Conservation (phyloP, 2,888 invertebrate species). For the Ditula angustiorana region DNA sequence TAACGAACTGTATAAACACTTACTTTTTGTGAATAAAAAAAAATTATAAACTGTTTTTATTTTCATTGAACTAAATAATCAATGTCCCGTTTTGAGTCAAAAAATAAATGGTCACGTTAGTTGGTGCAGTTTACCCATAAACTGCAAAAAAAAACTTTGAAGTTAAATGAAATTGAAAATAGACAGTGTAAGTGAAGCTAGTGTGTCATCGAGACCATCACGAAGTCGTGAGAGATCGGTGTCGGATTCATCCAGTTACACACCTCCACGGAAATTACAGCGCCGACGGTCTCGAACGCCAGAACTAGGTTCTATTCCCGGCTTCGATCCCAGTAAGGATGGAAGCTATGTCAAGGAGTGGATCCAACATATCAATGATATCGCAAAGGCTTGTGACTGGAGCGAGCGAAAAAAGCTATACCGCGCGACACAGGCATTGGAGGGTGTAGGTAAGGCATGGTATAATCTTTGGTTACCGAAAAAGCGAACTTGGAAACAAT, state of each 20-base stretch:
- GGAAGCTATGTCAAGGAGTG: background rate
- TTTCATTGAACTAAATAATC: too few species aligned
- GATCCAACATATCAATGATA: background rate
- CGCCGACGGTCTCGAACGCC: background rate
- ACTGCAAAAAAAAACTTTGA: too few species aligned
- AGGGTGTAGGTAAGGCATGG: background rate
- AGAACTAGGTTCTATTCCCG: background rate
- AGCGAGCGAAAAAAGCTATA: background rate
- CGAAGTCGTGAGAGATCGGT: too few species aligned
- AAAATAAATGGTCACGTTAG: too few species aligned
- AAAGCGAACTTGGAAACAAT: background rate
- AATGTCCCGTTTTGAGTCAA: too few species aligned
- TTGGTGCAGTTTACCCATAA: too few species aligned
- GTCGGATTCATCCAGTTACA: background rate
- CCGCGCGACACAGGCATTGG: background rate
- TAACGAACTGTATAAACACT: too few species aligned
- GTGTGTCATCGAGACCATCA: too few species aligned
- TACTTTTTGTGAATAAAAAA: too few species aligned
- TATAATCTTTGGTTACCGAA: background rate
- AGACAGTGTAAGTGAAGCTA: too few species aligned
- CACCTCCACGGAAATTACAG: background rate
- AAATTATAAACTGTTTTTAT: too few species aligned
- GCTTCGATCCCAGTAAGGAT: background rate
- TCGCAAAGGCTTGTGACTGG: background rate
- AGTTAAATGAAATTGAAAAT: too few species aligned